phyloP scores from a whole-genome alignment of 2,113 vertebrate genomes.

The Microtus richardsoni region DNA sequence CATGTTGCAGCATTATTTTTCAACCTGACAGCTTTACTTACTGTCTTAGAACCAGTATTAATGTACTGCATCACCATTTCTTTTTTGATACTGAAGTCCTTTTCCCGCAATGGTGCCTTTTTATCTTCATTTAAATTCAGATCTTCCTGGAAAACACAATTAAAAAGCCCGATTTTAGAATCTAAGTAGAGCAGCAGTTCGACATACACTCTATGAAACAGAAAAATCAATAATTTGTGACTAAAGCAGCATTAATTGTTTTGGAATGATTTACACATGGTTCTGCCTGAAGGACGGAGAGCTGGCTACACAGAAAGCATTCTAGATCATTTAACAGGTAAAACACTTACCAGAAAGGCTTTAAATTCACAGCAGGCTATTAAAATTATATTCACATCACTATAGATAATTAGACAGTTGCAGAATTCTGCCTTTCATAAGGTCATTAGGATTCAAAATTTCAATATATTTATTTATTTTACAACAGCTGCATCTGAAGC shows the following conservation, averaged over 20 bases:
- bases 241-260: conserved; percentile 79
- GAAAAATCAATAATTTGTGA: conserved; percentile 79
- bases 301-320: conserved; percentile 28
- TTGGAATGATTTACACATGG: conserved; percentile 69
- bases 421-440: conserved; percentile 44
- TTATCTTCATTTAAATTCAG: conserved; percentile 99
- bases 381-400: conserved; percentile 68
- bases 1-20: conserved; percentile 47
- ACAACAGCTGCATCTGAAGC: conserved; percentile 51
- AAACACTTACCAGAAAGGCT: conserved; percentile 57
- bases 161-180: conserved; percentile 75
- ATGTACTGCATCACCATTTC: conserved; percentile 99
- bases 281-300: conserved; percentile 47
- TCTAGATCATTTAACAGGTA: conserved; percentile 54
- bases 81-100: conserved; percentile 95
- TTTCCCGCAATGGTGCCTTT: conserved; percentile 96
- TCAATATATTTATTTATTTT: conserved; percentile 50
- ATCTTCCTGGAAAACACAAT: conserved; percentile 92
- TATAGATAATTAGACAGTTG: conserved; percentile 66
- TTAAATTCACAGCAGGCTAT: conserved; percentile 52
- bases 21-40: conserved; percentile 88
- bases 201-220: conserved; percentile 36
- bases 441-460: conserved; percentile 65
- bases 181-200: conserved; percentile 68
- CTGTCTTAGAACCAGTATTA: conserved; percentile 94